Conservation (phyloP, 2,888 invertebrate species). For the Dicyrtoma fusca region DNA sequence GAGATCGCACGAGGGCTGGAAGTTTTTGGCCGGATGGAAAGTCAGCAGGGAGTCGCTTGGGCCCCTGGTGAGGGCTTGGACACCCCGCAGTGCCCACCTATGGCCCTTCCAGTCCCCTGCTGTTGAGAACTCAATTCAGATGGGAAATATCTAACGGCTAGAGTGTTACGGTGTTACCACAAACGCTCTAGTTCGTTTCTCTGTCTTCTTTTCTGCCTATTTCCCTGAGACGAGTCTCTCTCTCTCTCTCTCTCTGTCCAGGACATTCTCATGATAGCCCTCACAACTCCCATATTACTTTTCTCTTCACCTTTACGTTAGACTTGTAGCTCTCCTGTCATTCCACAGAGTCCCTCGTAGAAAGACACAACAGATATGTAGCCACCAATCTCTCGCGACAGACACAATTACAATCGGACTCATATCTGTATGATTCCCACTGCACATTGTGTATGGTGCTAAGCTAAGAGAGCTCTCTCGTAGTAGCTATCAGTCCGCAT, state of each 20-base stretch:
- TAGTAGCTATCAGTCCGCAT: no score
- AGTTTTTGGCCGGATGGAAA: constrained; percentile 54
- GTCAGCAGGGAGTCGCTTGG: constrained; percentile 50
- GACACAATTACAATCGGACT: no score
- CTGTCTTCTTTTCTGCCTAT: constrained; percentile 7
- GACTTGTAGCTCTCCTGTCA: no score
- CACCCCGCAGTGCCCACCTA: constrained; percentile 56
- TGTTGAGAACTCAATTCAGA: constrained; percentile 57
- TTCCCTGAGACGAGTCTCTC: not conserved
- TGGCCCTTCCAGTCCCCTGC: constrained; percentile 54
- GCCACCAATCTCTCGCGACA: no score
- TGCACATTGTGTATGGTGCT: no score
- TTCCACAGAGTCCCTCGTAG: not conserved
- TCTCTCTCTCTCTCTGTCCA: not conserved
- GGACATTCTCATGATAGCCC: no score
- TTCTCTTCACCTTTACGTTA: not conserved
- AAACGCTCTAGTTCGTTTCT: constrained; percentile 38
- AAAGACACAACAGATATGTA: no score
- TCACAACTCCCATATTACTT: not conserved
- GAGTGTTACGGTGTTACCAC: constrained; percentile 51
- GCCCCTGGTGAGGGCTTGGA: constrained; percentile 49
- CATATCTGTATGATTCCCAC: no score
- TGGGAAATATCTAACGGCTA: constrained; percentile 51
- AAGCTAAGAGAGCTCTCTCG: no score
- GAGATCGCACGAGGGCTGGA: constrained; percentile 34